phyloP scores from a whole-genome alignment of 2,797 vertebrate species.

The Trematomus bernacchii region DNA sequence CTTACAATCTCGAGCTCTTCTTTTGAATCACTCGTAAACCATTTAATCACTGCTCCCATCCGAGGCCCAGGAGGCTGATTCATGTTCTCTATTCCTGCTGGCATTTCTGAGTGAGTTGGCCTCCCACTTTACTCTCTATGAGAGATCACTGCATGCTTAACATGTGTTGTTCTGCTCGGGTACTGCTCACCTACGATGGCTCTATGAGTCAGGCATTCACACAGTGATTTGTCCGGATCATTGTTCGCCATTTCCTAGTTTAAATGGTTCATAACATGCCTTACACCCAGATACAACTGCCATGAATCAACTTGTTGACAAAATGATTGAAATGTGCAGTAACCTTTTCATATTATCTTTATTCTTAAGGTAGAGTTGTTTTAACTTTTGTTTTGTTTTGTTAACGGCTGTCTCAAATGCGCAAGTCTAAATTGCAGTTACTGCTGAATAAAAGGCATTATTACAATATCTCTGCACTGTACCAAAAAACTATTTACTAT shows the following conservation, averaged over 20 bases:
- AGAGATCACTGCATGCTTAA: slow-evolving; percentile 33
- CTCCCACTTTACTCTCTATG: slow-evolving; percentile 43
- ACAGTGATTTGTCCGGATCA: slow-evolving; percentile 7
- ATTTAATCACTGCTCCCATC: neutral
- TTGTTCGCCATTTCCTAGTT: neutral
- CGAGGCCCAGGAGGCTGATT: neutral
- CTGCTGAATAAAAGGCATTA: slow-evolving; percentile 9
- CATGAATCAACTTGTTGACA: neutral
- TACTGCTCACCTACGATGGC: slow-evolving; percentile 18
- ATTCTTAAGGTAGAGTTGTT: neutral
- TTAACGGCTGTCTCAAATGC: neutral
- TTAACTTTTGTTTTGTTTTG: neutral
- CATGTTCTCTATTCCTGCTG: neutral
- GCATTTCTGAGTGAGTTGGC: neutral
- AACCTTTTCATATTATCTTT: neutral
- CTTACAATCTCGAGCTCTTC: neutral
- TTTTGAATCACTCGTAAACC: slow-evolving; percentile 10
- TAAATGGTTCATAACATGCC: slow-evolving; percentile 12
- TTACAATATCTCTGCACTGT: slow-evolving; percentile 18
- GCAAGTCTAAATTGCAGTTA: neutral
- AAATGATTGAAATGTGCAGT: neutral
- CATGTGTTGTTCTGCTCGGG: neutral
- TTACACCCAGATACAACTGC: slow-evolving; percentile 25
- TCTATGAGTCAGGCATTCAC: slow-evolving; percentile 46
- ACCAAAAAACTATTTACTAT: neutral